phyloP scores from a whole-genome alignment of 35 echinoderm and acorn worm species.

The Ophiothrix spiculata region DNA sequence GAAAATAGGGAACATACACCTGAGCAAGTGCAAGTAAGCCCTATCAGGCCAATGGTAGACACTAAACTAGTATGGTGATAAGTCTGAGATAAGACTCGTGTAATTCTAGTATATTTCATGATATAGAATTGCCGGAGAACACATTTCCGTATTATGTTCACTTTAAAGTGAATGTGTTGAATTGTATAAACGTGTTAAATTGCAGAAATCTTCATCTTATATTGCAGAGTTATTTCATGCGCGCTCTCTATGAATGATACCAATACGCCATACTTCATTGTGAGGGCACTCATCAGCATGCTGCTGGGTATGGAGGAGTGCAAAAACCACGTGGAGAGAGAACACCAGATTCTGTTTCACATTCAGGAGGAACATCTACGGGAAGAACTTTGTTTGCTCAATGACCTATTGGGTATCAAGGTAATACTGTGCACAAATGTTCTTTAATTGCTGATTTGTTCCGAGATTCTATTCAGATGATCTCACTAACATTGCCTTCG shows the following conservation, averaged over 20 bases:
- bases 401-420: constrained; percentile 89
- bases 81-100: no score
- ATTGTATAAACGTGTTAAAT: no score
- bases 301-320: constrained; percentile 91
- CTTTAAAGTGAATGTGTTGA: no score
- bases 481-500: neutral
- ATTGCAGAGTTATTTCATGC: constrained; percentile 60
- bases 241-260: constrained; percentile 81
- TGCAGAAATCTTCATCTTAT: no score
- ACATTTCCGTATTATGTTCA: no score
- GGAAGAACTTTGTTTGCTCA: constrained; percentile 84
- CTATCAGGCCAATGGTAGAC: no score
- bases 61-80: no score
- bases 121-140: no score
- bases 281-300: constrained; percentile 62
- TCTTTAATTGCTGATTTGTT: neutral
- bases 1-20: no score
- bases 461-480: neutral
- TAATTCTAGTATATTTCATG: no score
- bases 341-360: constrained; percentile 66
- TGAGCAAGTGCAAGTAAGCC: no score
- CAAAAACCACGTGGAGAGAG: constrained; percentile 80
- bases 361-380: constrained; percentile 53
- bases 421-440: constrained; percentile 30
- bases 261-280: constrained; percentile 80